These are phyloP conservation scores for Microtus pennsylvanicus DNA, from an alignment of 2,113 vertebrate species.

Conservation along the genomic window DNA sequence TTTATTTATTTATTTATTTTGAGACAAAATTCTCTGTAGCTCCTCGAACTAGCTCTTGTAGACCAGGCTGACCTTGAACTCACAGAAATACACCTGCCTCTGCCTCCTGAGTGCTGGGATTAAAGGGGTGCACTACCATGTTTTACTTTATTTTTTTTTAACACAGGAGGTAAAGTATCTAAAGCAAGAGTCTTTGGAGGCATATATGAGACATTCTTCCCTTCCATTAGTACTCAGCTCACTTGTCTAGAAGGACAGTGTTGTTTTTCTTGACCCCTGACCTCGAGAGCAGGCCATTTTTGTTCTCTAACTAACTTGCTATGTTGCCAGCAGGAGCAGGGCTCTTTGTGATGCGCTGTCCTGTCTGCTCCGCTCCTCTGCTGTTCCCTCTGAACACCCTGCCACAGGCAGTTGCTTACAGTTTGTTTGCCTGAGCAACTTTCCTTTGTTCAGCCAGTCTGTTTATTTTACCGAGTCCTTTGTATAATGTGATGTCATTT, in stretches of 20 bases:
- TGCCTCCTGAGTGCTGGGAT: no score
- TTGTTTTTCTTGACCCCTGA: not conserved
- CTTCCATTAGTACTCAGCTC: not conserved
- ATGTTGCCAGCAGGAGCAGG: not conserved
- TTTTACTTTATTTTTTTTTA: not conserved
- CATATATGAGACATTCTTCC: not conserved
- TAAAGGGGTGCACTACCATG: no score
- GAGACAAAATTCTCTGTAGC: not conserved
- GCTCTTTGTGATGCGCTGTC: not conserved
- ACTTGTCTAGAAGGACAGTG: not conserved
- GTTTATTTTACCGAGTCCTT: not conserved
- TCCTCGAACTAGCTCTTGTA: not conserved
- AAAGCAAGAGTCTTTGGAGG: not conserved
- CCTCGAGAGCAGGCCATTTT: not conserved
- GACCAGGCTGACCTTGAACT: no score
- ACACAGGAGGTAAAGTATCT: not conserved
- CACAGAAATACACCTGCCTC: no score
- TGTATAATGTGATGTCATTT: not conserved
- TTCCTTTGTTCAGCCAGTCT: not conserved
- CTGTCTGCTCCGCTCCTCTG: not conserved
- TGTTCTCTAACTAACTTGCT: not conserved
- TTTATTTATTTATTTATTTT: no score
- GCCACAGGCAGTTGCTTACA: not conserved
- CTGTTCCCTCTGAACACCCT: not conserved
- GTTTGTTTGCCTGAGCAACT: not conserved